Evolutionary conservation across 2,888 invertebrate species (phyloP), one percentile per base, ranked within the genome.

Genomic region (Pandemis corylana): DNA sequence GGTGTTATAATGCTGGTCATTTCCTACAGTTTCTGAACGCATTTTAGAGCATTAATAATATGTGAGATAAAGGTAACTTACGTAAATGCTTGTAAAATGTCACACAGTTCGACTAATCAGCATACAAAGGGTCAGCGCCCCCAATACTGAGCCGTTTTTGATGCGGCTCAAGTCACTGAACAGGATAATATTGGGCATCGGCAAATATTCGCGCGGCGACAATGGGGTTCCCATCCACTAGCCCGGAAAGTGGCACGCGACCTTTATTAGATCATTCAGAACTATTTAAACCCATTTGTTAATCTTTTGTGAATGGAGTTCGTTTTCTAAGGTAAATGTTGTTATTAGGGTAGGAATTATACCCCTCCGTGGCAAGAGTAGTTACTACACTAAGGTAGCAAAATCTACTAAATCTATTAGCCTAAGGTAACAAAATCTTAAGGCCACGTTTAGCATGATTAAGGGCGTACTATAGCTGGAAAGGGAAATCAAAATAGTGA

Each of bases 181-280:
- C 51, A 67, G 67, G 15, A 51, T 67, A 67, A 67, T 51, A 28
- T 15, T 0, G 36, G 62, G 15, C 61, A 61, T 13, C 42, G 51
- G 51, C n/a, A 10, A 67, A 67, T 41, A 51, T 63, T 63, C 44
- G 42, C 42, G 63, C 63, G 0, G 49, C 12, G 49, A 66, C 66
- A 66, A 51, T 51, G 41, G 53, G 67, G 67, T 53, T 67, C 67
- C 53, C 53, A 67, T 53, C 51, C 67, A 67, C 41, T 53, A 5
- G 15, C 5, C 10, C 15, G 67, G 41, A 67, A 67, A 28, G 10
- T 41, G 67, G 41, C 67, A 53, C 67, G 67, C 41, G 67, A 41
- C 67, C 67, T 41, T 67, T 67, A 67, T 41, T 67, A 41, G 51
- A 28, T 15, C 44, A 66, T 66, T 66, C 41, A 53, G 36, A 51